Evolutionary conservation across 1,140 invertebrate genomes (phyloP), one percentile per base, ranked within the genome.

Genomic region (Leptopilina clavipes): DNA sequence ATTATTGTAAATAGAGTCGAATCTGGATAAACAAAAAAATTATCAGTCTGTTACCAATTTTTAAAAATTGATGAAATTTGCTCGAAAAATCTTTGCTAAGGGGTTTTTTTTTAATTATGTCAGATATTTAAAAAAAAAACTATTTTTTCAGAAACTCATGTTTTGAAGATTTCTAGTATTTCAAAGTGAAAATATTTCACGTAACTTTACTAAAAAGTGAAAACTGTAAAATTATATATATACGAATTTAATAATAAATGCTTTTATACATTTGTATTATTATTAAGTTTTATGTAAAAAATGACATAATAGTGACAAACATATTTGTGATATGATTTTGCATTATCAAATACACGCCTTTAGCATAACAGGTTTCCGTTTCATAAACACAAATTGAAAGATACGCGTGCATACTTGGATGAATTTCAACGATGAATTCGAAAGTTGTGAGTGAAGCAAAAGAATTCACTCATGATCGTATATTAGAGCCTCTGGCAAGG

Each of bases 391-490:
- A 65, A 65, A 65, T 65, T 65, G 59, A 25, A n/a, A 65, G 25
- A 54, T 54, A 52, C 43, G 25, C 71, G 52, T 19, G 43, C 45
- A 48, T 43, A 48, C 65, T 78, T 71, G 79, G 77, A 81, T 80
- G 82, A 84, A 84, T 84, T 84, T 84, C 79, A 85, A 84, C 79
- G 79, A 81, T 78, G 45, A 25, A 81, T 84, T 85, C 82, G 84
- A 85, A 85, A 84, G 83, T 84, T 79, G 76, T 74, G 73, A 70
- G 73, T 74, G 75, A 78, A 83, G 78, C 71, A 75, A 79, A 77
- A 79, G 77, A 82, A 83, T 84, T 81, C 81, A 79, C 25, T 31
- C 22, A 48, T 72, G 72, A 40, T 74, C 70, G 65, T 73, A 73
- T 73, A 73, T 31, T 2, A 77, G 74, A 22, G 19, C 76, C 75